phyloP scores from a whole-genome alignment of 1,140 invertebrate genomes.

The Physella acuta region DNA sequence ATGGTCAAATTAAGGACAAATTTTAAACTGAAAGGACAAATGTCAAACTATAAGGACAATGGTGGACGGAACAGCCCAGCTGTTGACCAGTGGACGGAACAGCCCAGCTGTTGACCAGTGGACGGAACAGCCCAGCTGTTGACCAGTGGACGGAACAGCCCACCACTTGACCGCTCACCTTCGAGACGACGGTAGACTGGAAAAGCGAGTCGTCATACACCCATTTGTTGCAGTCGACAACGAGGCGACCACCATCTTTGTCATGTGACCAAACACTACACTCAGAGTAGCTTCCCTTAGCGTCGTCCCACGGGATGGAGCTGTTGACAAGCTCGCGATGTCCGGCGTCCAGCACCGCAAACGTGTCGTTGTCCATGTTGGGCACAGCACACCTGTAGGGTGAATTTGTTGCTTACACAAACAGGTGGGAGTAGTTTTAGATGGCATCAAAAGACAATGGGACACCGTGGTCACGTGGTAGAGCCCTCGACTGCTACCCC shows the following conservation, averaged over 20 bases:
- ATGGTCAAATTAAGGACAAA: too few relatives aligned
- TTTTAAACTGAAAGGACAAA: too few relatives aligned
- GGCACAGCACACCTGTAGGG: constrained; percentile 22
- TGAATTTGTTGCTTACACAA: too few relatives aligned
- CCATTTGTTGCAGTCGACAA: not conserved
- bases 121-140: too few relatives aligned
- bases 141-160: too few relatives aligned
- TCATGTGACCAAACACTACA: constrained; percentile 18
- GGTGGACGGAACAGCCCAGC: too few relatives aligned
- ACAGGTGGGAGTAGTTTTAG: too few relatives aligned
- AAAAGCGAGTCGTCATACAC: constrained; percentile 26
- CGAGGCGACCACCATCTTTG: not conserved
- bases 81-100: too few relatives aligned
- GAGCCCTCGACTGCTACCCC: not conserved
- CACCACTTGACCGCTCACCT: too few relatives aligned
- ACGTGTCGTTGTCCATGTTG: constrained; percentile 17
- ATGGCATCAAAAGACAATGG: not conserved
- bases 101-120: too few relatives aligned
- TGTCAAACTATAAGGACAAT: too few relatives aligned
- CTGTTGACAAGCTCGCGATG: constrained; percentile 22
- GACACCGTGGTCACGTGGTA: not conserved
- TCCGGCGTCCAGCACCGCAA: not conserved
- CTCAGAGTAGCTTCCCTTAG: constrained; percentile 10
- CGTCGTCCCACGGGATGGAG: constrained; percentile 18
- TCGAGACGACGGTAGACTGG: constrained; percentile 18